These are phyloP conservation scores for Battus philenor DNA, from an alignment of 1,140 invertebrate genomes.

Conservation along the genomic window DNA sequence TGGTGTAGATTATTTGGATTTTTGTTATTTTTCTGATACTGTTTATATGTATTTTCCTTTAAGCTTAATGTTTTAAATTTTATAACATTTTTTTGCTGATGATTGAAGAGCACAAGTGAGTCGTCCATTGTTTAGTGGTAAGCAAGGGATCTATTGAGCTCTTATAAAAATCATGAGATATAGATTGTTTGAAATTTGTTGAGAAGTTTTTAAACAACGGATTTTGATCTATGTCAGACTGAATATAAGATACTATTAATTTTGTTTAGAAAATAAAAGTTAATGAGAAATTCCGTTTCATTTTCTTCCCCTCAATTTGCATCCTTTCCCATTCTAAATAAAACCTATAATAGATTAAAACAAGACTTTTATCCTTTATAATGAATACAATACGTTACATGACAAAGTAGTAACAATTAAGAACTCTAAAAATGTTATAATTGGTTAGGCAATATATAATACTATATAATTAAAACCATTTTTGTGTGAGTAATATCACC, in stretches of 20 bases:
- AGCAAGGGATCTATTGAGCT: constrained; percentile 12
- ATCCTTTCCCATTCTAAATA: too few relatives aligned
- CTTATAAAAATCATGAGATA: constrained; percentile 8
- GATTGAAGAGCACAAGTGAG: constrained; percentile 17
- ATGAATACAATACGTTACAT: too few relatives aligned
- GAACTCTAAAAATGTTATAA: too few relatives aligned
- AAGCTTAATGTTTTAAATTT: constrained; percentile 7
- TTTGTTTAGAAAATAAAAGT: constrained; percentile 57
- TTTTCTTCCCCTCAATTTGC: constrained; percentile 10
- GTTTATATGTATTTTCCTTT: constrained; percentile 5
- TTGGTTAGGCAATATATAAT: too few relatives aligned
- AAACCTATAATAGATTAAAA: too few relatives aligned
- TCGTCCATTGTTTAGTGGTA: constrained; percentile 19
- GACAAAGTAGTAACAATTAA: too few relatives aligned
- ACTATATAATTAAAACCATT: too few relatives aligned
- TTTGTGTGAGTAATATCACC: too few relatives aligned
- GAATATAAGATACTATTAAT: constrained; percentile 62
- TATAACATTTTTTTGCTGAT: constrained; percentile 4
- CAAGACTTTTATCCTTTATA: too few relatives aligned
- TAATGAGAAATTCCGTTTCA: constrained; percentile 39
- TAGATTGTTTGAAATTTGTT: constrained; percentile 36
- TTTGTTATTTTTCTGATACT: constrained; percentile 12
- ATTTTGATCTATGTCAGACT: constrained; percentile 62
- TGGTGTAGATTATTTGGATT: constrained; percentile 6
- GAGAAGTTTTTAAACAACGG: constrained; percentile 51